Base-by-base conservation (phyloP, 2,888 invertebrate species). In the Saturnia pavonia region DNA sequence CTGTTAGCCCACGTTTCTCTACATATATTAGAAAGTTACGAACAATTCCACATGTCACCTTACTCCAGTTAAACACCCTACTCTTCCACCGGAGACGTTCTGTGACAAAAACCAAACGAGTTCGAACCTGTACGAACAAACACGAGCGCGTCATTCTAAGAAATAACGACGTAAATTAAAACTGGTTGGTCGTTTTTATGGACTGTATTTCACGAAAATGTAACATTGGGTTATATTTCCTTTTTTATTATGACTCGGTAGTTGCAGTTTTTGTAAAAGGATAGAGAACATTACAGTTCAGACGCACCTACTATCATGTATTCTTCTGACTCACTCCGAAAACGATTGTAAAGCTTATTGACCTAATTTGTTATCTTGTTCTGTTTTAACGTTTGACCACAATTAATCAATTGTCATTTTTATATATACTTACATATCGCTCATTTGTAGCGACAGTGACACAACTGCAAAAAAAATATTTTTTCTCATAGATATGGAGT, bases 21-120 rank as follows among this genome's bases (percentile, higher is more conserved):
- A 12, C 40, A 65, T 65, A 40, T 65, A 40, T 65, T 65, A 65
- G 65, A 60, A 60, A 60, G 57, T 25, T 19, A 65, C n/a, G 40
- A n/a, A 65, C 40, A 8, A 40, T 19, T n/a, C 40, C 12, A 27
- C 63, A 34, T 63, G 63, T 84, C 75, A 76, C 76, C 76, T 85
- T 86, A 85, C 81, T 84, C 85, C 74, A 84, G 79, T 84, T 84
- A 78, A 74, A 74, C 76, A 77, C 77, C 81, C 82, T 76, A 73
- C 73, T 72, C 73, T 80, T 82, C 82, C 79, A 80, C 84, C 81
- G 82, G 81, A 81, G 81, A 75, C 80, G 40, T 40, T 65, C 65
- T 65, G 4, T 9, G 40, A 65, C 40, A 65, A 65, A 65, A 65
- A 65, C 65, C 19, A 40, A 65, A 65, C 65, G n/a, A 7, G 65